Evolutionary conservation across 2,797 vertebrate genomes (phyloP).

Genomic region (Acipenser oxyrinchus): DNA sequence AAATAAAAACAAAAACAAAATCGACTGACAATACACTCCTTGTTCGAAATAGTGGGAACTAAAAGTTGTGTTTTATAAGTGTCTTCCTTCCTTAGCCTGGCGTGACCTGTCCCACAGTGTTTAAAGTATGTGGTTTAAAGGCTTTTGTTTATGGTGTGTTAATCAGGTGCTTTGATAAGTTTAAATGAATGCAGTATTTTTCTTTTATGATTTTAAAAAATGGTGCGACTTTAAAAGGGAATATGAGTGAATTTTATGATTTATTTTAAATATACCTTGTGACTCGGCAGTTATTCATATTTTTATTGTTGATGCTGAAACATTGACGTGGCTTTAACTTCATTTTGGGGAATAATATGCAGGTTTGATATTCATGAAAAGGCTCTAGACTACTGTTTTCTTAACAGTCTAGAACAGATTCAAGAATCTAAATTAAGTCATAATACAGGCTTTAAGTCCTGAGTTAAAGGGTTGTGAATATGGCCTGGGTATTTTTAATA

Average conservation of each 20-base stretch:
- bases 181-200: too few species aligned
- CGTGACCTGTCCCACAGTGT: background rate
- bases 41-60: background rate
- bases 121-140: background rate
- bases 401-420: too few species aligned
- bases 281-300: background rate
- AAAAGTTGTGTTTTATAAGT: conserved; percentile 1
- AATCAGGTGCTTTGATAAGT: background rate
- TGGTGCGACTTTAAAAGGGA: background rate
- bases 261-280: background rate
- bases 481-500: too few species aligned
- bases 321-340: too few species aligned
- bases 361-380: too few species aligned
- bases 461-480: too few species aligned
- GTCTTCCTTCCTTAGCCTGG: background rate
- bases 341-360: too few species aligned
- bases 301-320: background rate
- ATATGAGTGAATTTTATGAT: background rate
- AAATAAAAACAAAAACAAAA: background rate
- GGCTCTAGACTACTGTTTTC: too few species aligned
- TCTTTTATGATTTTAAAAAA: too few species aligned
- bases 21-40: background rate
- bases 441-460: too few species aligned
- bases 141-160: background rate
- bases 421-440: too few species aligned